Conservation (phyloP, 92 coral and sea anemone species). For the Epizoanthus rinbou region DNA sequence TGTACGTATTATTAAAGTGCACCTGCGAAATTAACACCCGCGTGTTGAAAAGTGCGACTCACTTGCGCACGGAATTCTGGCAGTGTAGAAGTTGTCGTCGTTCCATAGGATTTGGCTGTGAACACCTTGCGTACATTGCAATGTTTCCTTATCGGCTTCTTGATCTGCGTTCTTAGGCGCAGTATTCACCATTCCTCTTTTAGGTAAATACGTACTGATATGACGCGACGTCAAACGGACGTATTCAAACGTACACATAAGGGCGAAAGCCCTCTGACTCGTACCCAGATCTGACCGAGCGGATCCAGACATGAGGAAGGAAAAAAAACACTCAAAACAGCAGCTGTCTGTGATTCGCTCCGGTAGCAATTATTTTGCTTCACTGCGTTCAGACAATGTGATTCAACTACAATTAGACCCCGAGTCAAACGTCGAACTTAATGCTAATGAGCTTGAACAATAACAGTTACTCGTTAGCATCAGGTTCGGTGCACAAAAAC, state of each 20-base stretch:
- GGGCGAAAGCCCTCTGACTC: too few relatives aligned
- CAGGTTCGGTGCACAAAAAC: too few relatives aligned
- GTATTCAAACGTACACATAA: too few relatives aligned
- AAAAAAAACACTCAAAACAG: too few relatives aligned
- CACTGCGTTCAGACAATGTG: not conserved
- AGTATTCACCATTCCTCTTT: conserved; percentile 75
- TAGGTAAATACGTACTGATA: not conserved
- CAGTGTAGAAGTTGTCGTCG: conserved; percentile 50
- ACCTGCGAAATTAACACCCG: conserved; percentile 46
- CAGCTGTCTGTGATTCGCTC: too few relatives aligned
- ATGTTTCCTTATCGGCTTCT: conserved; percentile 46
- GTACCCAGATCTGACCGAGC: too few relatives aligned
- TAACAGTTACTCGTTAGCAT: too few relatives aligned
- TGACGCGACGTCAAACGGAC: too few relatives aligned
- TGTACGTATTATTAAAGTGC: conserved; percentile 5
- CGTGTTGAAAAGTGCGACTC: conserved; percentile 24
- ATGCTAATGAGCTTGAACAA: not conserved
- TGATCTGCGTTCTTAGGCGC: conserved; percentile 61
- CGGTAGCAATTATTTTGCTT: too few relatives aligned
- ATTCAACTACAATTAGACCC: too few relatives aligned
- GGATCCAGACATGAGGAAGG: too few relatives aligned
- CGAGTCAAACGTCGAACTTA: not conserved
- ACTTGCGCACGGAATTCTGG: conserved; percentile 47
- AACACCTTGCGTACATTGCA: conserved; percentile 55
- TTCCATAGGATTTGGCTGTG: conserved; percentile 58